Conservation (phyloP, 2,113 vertebrate species). For the Pluvialis apricaria region DNA sequence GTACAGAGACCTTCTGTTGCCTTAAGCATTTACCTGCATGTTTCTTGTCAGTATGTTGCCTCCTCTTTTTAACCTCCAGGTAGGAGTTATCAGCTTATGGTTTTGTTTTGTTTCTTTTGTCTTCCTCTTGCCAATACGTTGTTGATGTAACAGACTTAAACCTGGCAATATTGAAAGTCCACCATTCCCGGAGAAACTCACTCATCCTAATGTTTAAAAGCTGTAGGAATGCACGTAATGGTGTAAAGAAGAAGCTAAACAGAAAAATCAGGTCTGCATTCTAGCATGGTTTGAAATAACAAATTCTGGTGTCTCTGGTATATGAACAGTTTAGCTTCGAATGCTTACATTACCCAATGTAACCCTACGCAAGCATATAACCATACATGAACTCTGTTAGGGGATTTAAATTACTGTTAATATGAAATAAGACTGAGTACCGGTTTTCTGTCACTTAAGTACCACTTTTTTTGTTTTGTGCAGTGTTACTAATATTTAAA, state of each 20-base stretch:
- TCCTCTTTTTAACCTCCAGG: slow-evolving; percentile 14
- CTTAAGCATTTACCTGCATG: slow-evolving; percentile 41
- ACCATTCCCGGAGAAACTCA: background rate
- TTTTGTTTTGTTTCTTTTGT: slow-evolving; percentile 2
- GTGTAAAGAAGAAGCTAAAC: slow-evolving; percentile 5
- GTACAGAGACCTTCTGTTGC: background rate
- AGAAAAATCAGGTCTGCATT: background rate
- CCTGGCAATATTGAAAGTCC: slow-evolving; percentile 20
- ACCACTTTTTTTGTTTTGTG: slow-evolving; percentile 45
- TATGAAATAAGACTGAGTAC: background rate
- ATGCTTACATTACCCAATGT: slow-evolving; percentile 6
- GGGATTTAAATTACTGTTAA: slow-evolving; percentile 30
- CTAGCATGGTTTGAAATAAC: background rate
- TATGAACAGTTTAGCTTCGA: background rate
- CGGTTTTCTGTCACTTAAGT: slow-evolving; percentile 19
- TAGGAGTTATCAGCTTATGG: background rate
- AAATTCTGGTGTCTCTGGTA: slow-evolving; percentile 11
- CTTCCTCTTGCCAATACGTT: background rate
- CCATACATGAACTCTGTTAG: slow-evolving; percentile 2
- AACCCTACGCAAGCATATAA: slow-evolving; percentile 39
- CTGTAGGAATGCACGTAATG: background rate
- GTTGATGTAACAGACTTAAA: background rate
- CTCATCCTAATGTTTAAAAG: background rate
- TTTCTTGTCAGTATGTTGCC: slow-evolving; percentile 1
- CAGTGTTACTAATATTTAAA: slow-evolving; percentile 45